These are phyloP conservation scores for Drosophila lacteicornis DNA, from an alignment of 1,140 invertebrate genomes.

Conservation along the genomic window DNA sequence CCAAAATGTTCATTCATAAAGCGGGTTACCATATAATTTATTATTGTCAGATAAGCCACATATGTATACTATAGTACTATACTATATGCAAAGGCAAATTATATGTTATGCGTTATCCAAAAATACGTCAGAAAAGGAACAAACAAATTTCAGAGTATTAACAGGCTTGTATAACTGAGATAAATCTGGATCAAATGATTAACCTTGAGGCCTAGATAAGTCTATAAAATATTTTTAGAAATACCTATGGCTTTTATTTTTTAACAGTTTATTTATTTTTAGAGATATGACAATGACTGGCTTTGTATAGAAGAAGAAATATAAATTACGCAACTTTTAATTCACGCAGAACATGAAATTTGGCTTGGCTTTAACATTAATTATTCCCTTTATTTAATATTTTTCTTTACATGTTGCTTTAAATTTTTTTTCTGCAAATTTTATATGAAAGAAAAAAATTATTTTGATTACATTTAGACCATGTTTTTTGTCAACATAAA, in stretches of 20 bases:
- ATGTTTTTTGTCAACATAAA: conserved; percentile 14
- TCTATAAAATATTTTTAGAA: conserved; percentile 1
- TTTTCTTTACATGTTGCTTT: background rate
- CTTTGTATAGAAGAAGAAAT: background rate
- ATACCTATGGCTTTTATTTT: background rate
- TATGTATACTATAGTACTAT: background rate
- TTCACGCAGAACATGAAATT: background rate
- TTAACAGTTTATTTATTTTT: background rate
- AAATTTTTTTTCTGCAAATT: background rate
- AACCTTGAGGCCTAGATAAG: background rate
- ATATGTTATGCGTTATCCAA: conserved; percentile 30
- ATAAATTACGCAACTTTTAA: background rate
- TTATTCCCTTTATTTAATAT: background rate
- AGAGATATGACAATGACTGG: background rate
- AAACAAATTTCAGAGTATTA: conserved; percentile 4
- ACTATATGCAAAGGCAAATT: conserved; percentile 11
- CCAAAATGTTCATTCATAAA: conserved; percentile 33
- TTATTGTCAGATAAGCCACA: conserved; percentile 34
- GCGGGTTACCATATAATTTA: conserved; percentile 15
- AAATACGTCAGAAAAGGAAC: conserved; percentile 6
- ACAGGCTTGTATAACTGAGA: conserved; percentile 2
- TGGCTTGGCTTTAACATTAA: background rate
- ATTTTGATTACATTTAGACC: background rate
- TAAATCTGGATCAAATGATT: conserved; percentile 4
- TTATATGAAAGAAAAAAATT: background rate